Evolutionary conservation across 2,113 vertebrate genomes (phyloP).

Genomic region (Albula goreensis): DNA sequence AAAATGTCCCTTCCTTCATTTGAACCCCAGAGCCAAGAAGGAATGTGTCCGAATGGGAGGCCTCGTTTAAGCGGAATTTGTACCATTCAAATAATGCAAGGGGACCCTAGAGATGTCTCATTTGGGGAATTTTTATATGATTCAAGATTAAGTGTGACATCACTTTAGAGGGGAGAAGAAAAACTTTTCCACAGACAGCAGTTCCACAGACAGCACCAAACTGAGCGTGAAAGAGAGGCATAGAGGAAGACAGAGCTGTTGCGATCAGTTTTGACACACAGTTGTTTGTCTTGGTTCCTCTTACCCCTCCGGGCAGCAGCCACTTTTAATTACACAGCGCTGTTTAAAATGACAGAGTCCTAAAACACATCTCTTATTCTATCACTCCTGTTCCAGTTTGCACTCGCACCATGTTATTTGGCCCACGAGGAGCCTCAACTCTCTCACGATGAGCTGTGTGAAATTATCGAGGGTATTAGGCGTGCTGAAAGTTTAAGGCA

Average conservation of each 20-base stretch:
- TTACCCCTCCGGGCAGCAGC: neutral
- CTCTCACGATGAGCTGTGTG: neutral
- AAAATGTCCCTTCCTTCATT: too few relatives aligned
- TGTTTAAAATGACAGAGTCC: conserved; percentile 17
- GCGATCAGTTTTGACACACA: neutral
- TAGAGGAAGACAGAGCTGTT: neutral
- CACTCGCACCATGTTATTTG: neutral
- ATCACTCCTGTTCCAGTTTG: neutral
- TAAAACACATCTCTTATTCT: neutral
- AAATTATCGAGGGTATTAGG: neutral
- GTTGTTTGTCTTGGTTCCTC: neutral
- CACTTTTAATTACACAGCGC: conserved; percentile 4
- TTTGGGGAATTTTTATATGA: neutral
- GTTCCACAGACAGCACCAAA: too few relatives aligned
- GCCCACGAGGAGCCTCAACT: neutral
- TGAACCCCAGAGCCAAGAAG: neutral
- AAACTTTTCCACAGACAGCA: too few relatives aligned
- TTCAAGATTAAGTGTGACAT: neutral
- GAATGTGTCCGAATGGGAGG: neutral
- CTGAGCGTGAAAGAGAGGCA: too few relatives aligned
- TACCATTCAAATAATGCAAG: neutral
- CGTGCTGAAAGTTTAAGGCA: neutral
- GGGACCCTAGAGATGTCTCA: neutral
- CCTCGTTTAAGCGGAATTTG: neutral
- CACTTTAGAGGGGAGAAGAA: neutral